Conservation (phyloP, 2,888 invertebrate species). For the Pterobdella sp. region DNA sequence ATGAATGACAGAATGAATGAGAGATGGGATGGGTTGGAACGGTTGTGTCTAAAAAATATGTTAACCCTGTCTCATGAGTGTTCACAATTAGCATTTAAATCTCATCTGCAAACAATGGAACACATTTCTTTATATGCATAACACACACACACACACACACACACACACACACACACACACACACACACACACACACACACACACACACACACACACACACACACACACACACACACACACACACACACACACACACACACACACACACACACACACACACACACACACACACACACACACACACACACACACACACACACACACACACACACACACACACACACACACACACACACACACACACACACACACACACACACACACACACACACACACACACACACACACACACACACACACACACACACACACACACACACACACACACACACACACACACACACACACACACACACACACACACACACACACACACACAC, state of each 20-base stretch:
- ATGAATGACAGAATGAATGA: too few relatives aligned
- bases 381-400: constrained; percentile 19
- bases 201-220: too few relatives aligned
- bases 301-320: constrained; percentile 2
- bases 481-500: constrained; percentile 14
- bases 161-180: too few relatives aligned
- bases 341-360: constrained; percentile 9
- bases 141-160: too few relatives aligned
- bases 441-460: constrained; percentile 7
- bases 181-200: too few relatives aligned
- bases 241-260: constrained; percentile 6
- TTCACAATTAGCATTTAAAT: too few relatives aligned
- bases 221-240: too few relatives aligned
- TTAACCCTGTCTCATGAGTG: too few relatives aligned
- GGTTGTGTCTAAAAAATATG: too few relatives aligned
- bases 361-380: not conserved
- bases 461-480: constrained; percentile 7
- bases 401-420: constrained; percentile 17
- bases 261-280: constrained; percentile 6
- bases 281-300: not conserved
- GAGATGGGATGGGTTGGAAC: too few relatives aligned
- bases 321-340: constrained; percentile 6
- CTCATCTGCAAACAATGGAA: too few relatives aligned
- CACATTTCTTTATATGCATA: too few relatives aligned
- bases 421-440: constrained; percentile 1